Conservation (phyloP, 1,140 invertebrate genomes). For the Aphelenchoides besseyi region DNA sequence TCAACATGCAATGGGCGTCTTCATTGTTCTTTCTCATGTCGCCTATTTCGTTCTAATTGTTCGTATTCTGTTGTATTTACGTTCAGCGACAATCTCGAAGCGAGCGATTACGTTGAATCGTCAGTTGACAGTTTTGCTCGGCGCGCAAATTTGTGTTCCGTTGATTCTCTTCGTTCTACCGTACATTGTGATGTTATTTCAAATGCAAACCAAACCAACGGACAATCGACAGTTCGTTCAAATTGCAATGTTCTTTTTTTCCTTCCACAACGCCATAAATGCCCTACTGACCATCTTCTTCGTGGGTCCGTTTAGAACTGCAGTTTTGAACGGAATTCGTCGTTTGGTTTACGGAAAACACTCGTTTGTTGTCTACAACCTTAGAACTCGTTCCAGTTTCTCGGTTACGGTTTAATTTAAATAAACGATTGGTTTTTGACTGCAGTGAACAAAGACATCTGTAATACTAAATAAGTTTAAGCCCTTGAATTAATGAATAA, state of each 20-base stretch:
- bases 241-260: background rate
- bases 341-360: background rate
- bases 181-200: background rate
- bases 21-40: background rate
- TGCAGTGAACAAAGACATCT: no score
- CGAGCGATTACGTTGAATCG: background rate
- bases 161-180: background rate
- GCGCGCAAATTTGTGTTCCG: background rate
- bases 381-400: background rate
- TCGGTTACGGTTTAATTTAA: background rate
- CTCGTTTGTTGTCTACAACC: background rate
- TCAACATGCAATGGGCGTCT: background rate
- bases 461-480: no score
- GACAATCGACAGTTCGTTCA: background rate
- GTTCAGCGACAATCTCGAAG: background rate
- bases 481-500: no score
- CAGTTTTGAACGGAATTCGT: background rate
- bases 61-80: background rate
- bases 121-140: background rate
- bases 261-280: background rate
- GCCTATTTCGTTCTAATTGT: background rate
- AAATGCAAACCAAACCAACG: background rate
- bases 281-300: background rate
- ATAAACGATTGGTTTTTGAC: no score
- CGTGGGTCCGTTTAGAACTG: background rate